Percentiles rank a stretch among this genome's conserved stretches.
These are phyloP conservation scores for Phalacrocorax carbo DNA, from an alignment of 2,113 vertebrate genomes.

Conservation along the genomic window DNA sequence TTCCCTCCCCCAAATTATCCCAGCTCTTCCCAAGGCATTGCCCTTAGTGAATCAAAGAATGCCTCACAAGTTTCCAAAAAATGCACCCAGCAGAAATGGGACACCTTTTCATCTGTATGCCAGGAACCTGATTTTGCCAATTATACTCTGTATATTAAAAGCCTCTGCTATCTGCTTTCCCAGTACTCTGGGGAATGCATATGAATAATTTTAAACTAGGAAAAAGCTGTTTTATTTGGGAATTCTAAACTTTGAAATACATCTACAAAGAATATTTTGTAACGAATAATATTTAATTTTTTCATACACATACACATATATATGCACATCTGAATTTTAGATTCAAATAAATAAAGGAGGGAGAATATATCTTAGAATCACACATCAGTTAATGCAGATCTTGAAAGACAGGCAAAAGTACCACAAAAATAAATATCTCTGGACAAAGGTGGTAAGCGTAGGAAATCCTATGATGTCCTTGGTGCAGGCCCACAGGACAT, in stretches of 20 bases:
- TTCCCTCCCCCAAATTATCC: background rate
- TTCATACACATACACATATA: background rate
- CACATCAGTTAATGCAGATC: background rate
- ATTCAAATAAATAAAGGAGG: background rate
- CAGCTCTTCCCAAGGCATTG: background rate
- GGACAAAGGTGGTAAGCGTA: background rate
- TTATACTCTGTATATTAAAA: slow-evolving; percentile 12
- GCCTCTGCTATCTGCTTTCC: slow-evolving; percentile 28
- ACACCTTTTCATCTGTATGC: background rate
- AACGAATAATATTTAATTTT: background rate
- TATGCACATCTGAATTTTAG: background rate
- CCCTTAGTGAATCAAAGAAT: background rate
- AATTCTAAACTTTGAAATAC: background rate
- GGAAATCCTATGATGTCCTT: background rate
- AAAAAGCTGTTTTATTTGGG: slow-evolving; percentile 45
- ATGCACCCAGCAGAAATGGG: slow-evolving; percentile 12
- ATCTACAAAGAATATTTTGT: background rate
- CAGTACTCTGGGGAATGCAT: slow-evolving; percentile 1
- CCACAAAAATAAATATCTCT: background rate
- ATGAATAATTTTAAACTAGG: slow-evolving; percentile 30
- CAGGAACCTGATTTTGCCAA: slow-evolving; percentile 23
- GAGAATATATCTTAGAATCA: background rate
- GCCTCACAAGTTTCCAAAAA: background rate
- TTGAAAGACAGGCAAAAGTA: background rate
- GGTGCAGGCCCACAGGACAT: background rate